A percentile compares a stretch with the other conserved stretches of the same genome.
These are phyloP conservation scores for Xiphorhynchus erythropygius DNA, from an alignment of 2,797 vertebrate species.

Conservation along the genomic window DNA sequence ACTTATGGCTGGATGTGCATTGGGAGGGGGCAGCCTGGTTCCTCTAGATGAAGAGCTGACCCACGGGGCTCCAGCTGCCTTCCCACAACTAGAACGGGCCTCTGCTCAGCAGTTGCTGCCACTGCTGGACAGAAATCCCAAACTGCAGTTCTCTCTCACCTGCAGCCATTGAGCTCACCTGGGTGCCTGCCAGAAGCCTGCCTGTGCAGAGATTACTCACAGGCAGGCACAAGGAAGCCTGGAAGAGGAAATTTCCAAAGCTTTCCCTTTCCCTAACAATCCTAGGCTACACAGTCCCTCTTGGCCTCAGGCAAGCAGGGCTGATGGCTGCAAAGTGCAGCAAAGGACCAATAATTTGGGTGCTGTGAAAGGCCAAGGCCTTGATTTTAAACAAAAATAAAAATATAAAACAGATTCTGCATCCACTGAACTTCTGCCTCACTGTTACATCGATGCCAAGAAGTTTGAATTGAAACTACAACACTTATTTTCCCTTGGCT, in stretches of 20 bases:
- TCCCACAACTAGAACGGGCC: not conserved
- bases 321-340: not conserved
- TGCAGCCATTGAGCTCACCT: not conserved
- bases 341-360: not conserved
- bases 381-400: not conserved
- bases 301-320: not conserved
- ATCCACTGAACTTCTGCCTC: not conserved
- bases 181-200: not conserved
- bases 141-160: not conserved
- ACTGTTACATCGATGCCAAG: not conserved
- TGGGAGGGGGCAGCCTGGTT: not conserved
- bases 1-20: not conserved
- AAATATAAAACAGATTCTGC: not conserved
- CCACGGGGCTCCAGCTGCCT: not conserved
- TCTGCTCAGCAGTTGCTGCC: not conserved
- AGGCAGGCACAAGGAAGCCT: not conserved
- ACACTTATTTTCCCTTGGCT: not conserved
- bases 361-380: not conserved
- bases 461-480: not conserved
- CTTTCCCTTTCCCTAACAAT: not conserved
- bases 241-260: not conserved
- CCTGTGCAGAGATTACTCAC: not conserved
- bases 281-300: not conserved
- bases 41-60: not conserved
- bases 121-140: not conserved